Conservation (phyloP, 2,888 invertebrate genomes). For the Euplexia lucipara region DNA sequence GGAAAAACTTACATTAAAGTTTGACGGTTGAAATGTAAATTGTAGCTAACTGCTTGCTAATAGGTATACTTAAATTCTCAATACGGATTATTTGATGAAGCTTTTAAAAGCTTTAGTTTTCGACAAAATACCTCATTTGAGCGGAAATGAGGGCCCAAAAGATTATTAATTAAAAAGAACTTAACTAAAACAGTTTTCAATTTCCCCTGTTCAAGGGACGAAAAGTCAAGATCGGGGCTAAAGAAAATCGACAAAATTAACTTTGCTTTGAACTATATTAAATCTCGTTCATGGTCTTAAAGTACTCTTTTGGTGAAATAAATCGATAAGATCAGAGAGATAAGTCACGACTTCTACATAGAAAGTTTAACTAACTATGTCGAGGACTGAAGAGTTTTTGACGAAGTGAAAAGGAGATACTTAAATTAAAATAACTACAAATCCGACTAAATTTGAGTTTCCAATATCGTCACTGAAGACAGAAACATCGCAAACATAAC, state of each 20-base stretch:
- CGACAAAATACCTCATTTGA: not conserved
- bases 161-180: conserved; percentile 34
- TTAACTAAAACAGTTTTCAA: conserved; percentile 20
- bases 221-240: conserved; percentile 30
- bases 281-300: conserved; percentile 14
- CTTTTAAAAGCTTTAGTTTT: not conserved
- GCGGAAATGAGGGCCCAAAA: conserved; percentile 7
- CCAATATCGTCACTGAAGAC: no score
- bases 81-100: no score
- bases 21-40: no score
- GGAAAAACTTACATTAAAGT: no score
- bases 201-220: conserved; percentile 5
- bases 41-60: no score
- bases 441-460: no score
- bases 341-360: conserved; percentile 35
- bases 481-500: no score
- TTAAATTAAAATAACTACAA: no score
- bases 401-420: no score
- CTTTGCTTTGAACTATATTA: conserved; percentile 23
- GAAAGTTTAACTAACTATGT: conserved; percentile 19
- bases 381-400: not conserved
- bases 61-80: no score
- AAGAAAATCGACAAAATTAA: conserved; percentile 17
- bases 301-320: conserved; percentile 7
- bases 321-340: conserved; percentile 27